Conservation (phyloP, 2,113 vertebrate species). For the Petroica traversi region DNA sequence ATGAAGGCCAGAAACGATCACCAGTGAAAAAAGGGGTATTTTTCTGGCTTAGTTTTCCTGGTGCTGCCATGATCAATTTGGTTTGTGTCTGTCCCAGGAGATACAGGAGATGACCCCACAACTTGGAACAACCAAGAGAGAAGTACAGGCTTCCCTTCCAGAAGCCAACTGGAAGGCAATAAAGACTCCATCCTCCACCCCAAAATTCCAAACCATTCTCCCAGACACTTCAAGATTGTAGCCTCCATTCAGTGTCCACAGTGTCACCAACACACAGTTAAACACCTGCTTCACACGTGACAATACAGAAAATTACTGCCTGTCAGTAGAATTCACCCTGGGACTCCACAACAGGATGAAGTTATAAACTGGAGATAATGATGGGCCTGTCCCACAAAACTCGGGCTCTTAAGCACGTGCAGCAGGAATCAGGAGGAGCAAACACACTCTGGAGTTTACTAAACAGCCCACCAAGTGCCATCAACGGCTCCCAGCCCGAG, state of each 20-base stretch:
- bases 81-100: not conserved
- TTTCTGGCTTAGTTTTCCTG: not conserved
- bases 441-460: not conserved
- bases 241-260: not conserved
- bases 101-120: not conserved
- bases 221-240: no score
- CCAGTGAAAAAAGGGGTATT: not conserved
- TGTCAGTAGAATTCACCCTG: not conserved
- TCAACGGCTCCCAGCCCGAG: not conserved
- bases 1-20: not conserved
- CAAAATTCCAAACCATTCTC: not conserved
- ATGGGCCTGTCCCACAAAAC: not conserved
- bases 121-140: no score
- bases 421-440: not conserved
- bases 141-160: not conserved
- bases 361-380: not conserved
- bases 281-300: not conserved
- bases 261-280: not conserved
- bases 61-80: not conserved
- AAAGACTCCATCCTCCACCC: not conserved
- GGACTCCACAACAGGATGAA: rapidly evolving
- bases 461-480: not conserved
- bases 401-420: not conserved
- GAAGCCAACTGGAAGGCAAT: not conserved
- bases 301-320: not conserved